Conservation (phyloP, 2,797 vertebrate genomes). For the Salmo trutta region DNA sequence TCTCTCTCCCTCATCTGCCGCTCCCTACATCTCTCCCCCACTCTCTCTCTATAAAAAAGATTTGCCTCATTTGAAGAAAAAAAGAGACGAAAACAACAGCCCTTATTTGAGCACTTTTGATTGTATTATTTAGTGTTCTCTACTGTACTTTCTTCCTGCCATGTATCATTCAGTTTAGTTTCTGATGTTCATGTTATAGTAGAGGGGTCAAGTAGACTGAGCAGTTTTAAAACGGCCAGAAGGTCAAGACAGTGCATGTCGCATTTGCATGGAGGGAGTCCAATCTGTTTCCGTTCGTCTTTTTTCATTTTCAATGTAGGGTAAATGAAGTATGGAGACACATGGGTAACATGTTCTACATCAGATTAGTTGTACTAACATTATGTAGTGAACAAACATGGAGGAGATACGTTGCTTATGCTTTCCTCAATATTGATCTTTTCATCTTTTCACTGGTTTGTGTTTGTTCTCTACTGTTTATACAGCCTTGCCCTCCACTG, state of each 20-base stretch:
- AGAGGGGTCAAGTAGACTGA: constrained; percentile 55
- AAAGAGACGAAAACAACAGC: constrained; percentile 54
- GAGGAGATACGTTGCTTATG: neutral
- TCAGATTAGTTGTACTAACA: constrained; percentile 28
- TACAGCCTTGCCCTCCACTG: constrained; percentile 15
- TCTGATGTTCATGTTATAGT: constrained; percentile 61
- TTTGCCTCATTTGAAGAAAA: constrained; percentile 71
- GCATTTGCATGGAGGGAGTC: constrained; percentile 30
- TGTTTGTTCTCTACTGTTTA: constrained; percentile 22
- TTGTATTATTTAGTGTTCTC: constrained; percentile 68
- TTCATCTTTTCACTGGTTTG: constrained; percentile 22
- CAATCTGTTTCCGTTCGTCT: constrained; percentile 39
- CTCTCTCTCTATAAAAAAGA: constrained; percentile 54
- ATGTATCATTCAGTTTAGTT: constrained; percentile 58
- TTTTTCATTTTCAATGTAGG: constrained; percentile 28
- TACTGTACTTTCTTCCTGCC: constrained; percentile 66
- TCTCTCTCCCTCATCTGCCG: neutral
- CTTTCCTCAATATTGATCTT: constrained; percentile 16
- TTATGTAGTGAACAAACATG: constrained; percentile 6
- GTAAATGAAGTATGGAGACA: constrained; percentile 38
- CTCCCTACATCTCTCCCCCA: neutral
- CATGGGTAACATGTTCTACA: constrained; percentile 23
- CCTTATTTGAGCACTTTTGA: constrained; percentile 79
- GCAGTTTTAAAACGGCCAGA: constrained; percentile 31
- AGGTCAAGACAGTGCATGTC: constrained; percentile 14